phyloP scores from a whole-genome alignment of 1,140 invertebrate genomes.

The Cheumatopsyche charites region DNA sequence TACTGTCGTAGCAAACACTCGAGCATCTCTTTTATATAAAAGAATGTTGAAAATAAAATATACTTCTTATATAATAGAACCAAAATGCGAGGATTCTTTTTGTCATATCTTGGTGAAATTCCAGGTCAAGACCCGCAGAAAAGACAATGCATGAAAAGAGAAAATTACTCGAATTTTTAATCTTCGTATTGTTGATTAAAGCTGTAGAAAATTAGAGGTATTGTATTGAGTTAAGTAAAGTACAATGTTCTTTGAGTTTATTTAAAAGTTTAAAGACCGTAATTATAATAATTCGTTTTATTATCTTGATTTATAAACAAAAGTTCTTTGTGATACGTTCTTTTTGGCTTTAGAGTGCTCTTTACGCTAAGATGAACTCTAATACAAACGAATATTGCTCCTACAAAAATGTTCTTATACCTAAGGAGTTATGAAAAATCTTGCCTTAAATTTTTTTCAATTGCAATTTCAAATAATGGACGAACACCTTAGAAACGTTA shows the following conservation, averaged over 20 bases:
- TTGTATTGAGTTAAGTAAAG: too few species aligned
- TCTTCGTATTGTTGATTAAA: too few species aligned
- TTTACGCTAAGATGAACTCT: background rate
- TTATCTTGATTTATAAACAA: slow-evolving; percentile 6
- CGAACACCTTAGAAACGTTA: too few species aligned
- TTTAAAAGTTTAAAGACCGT: background rate
- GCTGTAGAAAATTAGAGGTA: too few species aligned
- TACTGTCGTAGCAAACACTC: background rate
- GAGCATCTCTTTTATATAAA: background rate
- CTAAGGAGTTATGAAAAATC: background rate
- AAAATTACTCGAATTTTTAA: too few species aligned
- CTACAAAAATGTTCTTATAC: background rate
- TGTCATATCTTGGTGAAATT: too few species aligned
- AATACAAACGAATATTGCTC: background rate
- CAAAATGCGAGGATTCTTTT: too few species aligned
- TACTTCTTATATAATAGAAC: too few species aligned
- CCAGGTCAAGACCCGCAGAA: too few species aligned
- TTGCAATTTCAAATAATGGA: background rate
- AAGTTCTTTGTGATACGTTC: slow-evolving; percentile 16
- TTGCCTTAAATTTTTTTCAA: background rate
- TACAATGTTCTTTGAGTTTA: too few species aligned
- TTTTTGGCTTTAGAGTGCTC: slow-evolving; percentile 6
- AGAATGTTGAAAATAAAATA: too few species aligned
- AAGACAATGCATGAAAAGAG: too few species aligned
- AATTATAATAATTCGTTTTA: slow-evolving; percentile 1